phyloP scores from a whole-genome alignment of 1,140 invertebrate genomes.

The Microplitis demolitor region DNA sequence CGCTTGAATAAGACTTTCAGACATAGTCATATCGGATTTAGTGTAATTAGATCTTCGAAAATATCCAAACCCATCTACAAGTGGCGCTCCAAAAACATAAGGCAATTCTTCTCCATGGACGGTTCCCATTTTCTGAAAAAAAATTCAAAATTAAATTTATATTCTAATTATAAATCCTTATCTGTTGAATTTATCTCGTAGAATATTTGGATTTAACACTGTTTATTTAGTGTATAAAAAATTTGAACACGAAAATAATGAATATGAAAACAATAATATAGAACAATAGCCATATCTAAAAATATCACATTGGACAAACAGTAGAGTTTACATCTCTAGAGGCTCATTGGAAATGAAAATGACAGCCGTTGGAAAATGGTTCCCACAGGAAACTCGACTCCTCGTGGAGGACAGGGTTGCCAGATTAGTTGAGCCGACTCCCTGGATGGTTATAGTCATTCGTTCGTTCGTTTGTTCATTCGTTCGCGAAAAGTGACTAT shows the following conservation, averaged over 20 bases:
- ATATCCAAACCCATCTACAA: constrained; percentile 76
- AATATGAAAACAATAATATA: not conserved
- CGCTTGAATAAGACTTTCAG: constrained; percentile 85
- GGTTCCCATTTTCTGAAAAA: constrained; percentile 78
- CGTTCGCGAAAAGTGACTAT: not conserved
- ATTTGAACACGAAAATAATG: not conserved
- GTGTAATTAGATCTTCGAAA: constrained; percentile 81
- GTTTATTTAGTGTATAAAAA: not conserved
- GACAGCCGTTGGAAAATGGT: constrained; percentile 4
- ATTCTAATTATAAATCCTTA: not conserved
- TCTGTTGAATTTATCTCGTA: no score
- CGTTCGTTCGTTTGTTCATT: not conserved
- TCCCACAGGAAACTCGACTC: not conserved
- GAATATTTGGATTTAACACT: no score
- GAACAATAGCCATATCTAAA: not conserved
- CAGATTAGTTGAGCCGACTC: constrained; percentile 3
- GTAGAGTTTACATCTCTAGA: not conserved
- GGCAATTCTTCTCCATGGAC: constrained; percentile 90
- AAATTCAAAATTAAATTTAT: constrained; percentile 31
- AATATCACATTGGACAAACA: not conserved
- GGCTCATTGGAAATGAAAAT: constrained; percentile 8
- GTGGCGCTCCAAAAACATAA: constrained; percentile 84
- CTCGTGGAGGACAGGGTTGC: not conserved
- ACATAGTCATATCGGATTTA: constrained; percentile 78
- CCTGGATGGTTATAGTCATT: constrained; percentile 12